Base-by-base conservation (phyloP, 2,888 invertebrate species). In the Iphiclides podalirius region DNA sequence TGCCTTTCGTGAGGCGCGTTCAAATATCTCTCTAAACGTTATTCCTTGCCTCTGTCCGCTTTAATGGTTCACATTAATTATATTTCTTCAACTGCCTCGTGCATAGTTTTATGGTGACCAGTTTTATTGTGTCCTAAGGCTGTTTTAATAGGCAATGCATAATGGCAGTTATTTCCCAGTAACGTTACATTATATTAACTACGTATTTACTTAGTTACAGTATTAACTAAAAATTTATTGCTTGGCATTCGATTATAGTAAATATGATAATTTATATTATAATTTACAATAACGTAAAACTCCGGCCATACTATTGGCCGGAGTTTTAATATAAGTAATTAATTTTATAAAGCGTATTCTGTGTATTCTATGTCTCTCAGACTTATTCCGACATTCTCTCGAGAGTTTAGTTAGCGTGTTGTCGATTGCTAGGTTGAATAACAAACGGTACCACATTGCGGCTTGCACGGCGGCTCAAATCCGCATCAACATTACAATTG, bases 401-500 rank as follows among this genome's bases (percentile, higher is more conserved):
- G n/a, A n/a, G n/a, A n/a, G 17, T 31, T 40, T 12, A 34, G 13
- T 6, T 26, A 11, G 40, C 35, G 20, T 45, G 35, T 36, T 20
- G 41, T 36, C 17, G 14, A 46, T 26, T 20, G 28, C 37, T 12
- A 37, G 48, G 31, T 40, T 13, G 13, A 41, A 46, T 34, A 42
- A 52, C 38, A 35, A 44, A 49, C 49, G 49, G 49, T 49, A 39
- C 49, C 49, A 49, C 38, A 44, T n/a, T 26, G 49, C 44, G 49
- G 49, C 49, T 51, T 45, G 45, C 40, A 51, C 50, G 40, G 43
- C 38, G 43, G 13, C 26, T 49, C 26, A 44, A 44, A 49, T 43
- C 44, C 44, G 34, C 36, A 37, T 47, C 42, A 12, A 37, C 42
- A 52, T 42, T 69, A 85, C 82, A 81, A 84, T 31, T 8, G 28